Base-by-base conservation (phyloP, 2,888 invertebrate genomes). In the Ypsolopha sequella region DNA sequence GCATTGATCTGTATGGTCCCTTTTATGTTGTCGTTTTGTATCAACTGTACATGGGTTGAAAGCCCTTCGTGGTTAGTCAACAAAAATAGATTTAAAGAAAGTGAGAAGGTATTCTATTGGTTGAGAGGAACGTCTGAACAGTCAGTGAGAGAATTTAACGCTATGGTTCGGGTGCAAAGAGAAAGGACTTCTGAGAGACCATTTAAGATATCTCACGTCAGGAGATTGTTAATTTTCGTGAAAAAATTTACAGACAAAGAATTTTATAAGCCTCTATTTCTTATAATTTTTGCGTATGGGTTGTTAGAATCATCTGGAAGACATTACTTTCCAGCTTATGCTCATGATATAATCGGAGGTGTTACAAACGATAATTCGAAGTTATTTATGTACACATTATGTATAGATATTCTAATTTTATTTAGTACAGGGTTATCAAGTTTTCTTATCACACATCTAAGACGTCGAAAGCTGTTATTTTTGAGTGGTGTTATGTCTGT, bases 271-370 rank as follows among this genome's bases (percentile, higher is more conserved):
- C 80, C 80, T 0, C 8, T 67, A 0, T 54, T 65, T 0, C 69
- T 79, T 8, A 61, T 71, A 1, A 44, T 69, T 0, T 58, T 72
- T 6, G 62, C 66, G 8, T 55, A 50, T 1, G 1, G 71, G 1
- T 51, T 80, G 2, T 50, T 75, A 0, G 80, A 80, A 56, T 47
- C 62, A 1, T 66, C 72, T 44, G 78, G 80, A 0, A 64, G 76
- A 38, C 77, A 80, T 43, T 56, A 68, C 0, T 76, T 80, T 11
- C 72, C 79, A 0, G 66, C 72, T 0, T 80, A 73, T 38, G 79
- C 77, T 4, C 44, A 69, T 11, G 69, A 74, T 52, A 75, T 80
- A 1, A 67, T 53, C 10, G 33, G 38, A n/a, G 48, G 44, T 11
- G 41, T 53, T 10, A 47, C 50, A n/a, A 34, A 13, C 6, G 38